Percentiles rank a stretch among this genome's conserved stretches.
Evolutionary conservation across 2,888 invertebrate species (phyloP).

Genomic region (Caenorhabditis sp.): DNA sequence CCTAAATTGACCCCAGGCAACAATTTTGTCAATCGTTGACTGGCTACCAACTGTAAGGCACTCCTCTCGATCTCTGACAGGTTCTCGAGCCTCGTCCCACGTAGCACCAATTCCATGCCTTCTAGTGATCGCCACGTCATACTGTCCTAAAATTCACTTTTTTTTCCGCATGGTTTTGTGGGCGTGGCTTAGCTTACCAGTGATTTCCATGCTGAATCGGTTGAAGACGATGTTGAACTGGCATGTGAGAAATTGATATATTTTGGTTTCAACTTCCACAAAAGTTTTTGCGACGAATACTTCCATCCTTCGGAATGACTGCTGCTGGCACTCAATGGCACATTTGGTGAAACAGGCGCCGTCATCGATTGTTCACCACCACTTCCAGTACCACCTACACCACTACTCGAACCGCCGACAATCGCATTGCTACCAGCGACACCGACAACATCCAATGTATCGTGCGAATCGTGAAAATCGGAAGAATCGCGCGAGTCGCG

Average conservation of each 20-base stretch:
- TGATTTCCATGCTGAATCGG: constrained; percentile 55
- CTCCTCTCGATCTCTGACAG: constrained; percentile 83
- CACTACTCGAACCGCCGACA: background rate
- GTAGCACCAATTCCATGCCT: constrained; percentile 78
- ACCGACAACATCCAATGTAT: constrained; percentile 41
- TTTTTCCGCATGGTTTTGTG: too few species aligned
- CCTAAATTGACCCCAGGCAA: constrained; percentile 48
- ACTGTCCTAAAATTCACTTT: constrained; percentile 41
- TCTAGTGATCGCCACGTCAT: constrained; percentile 53
- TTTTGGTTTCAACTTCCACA: constrained; percentile 50
- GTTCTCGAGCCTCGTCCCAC: constrained; percentile 79
- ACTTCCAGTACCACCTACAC: background rate
- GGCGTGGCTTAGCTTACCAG: constrained; percentile 21
- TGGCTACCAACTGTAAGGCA: constrained; percentile 81
- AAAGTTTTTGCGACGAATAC: constrained; percentile 50
- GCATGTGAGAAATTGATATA: constrained; percentile 50
- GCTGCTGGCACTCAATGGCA: constrained; percentile 54
- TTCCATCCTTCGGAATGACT: constrained; percentile 55
- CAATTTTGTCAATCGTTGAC: constrained; percentile 80
- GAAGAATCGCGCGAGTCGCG: constrained; percentile 55
- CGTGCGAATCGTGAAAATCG: constrained; percentile 47
- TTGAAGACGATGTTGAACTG: constrained; percentile 48
- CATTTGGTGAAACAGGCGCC: constrained; percentile 52
- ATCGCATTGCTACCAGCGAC: background rate
- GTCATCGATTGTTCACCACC: constrained; percentile 39